A percentile compares a stretch with the other conserved stretches of the same genome.
These are phyloP conservation scores for Cyprinodon brontotheroides DNA, from an alignment of 2,113 vertebrate genomes.

Conservation along the genomic window DNA sequence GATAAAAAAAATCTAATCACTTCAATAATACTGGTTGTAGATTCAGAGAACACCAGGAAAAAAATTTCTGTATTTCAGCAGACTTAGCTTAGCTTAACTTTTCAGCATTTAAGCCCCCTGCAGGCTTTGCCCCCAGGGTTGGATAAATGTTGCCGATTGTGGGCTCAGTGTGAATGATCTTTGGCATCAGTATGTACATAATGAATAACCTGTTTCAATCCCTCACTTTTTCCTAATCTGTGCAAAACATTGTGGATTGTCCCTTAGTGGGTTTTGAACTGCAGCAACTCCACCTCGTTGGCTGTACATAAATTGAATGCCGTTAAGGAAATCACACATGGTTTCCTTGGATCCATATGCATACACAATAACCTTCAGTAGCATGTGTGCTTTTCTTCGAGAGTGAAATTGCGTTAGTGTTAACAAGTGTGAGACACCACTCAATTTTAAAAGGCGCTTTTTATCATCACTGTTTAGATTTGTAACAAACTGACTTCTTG, in stretches of 20 bases:
- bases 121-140: conserved; percentile 51
- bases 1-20: neutral
- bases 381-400: conserved; percentile 41
- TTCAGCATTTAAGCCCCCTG: conserved; percentile 32
- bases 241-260: conserved; percentile 38
- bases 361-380: conserved; percentile 51
- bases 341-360: conserved; percentile 51
- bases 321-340: conserved; percentile 48
- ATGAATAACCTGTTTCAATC: conserved; percentile 56
- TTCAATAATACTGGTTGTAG: neutral
- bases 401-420: conserved; percentile 49
- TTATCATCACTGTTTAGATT: conserved; percentile 44
- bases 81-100: conserved; percentile 6
- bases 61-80: conserved; percentile 32
- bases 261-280: conserved; percentile 9
- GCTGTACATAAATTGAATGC: conserved; percentile 40
- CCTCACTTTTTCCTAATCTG: conserved; percentile 46
- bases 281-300: conserved; percentile 1
- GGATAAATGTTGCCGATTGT: conserved; percentile 68
- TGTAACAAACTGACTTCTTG: conserved; percentile 60
- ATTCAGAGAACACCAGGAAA: neutral
- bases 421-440: conserved; percentile 57
- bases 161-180: conserved; percentile 57
- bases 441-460: conserved; percentile 41
- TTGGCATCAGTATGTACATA: conserved; percentile 41